Conservation (phyloP, 2,797 vertebrate species). For the Synanceia verrucosa region DNA sequence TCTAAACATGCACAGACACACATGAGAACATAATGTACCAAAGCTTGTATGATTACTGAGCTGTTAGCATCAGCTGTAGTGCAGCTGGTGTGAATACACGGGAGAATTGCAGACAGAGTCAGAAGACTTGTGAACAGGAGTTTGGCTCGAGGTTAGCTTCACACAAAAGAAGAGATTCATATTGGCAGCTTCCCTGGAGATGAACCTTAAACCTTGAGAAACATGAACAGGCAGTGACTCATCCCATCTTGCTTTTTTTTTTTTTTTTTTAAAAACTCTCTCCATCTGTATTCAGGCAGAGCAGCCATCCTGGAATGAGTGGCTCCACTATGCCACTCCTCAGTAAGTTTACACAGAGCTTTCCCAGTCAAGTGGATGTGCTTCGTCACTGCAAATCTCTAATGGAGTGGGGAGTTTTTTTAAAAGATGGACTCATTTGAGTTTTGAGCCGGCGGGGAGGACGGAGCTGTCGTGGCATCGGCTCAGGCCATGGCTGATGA, state of each 20-base stretch:
- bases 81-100: slow-evolving; percentile 31
- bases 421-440: slow-evolving; percentile 42
- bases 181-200: slow-evolving; percentile 36
- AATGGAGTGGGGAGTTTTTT: slow-evolving; percentile 19
- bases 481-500: slow-evolving; percentile 25
- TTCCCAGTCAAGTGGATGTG: slow-evolving; percentile 28
- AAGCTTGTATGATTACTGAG: slow-evolving; percentile 13
- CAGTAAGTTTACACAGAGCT: slow-evolving; percentile 21
- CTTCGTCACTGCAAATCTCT: slow-evolving; percentile 36
- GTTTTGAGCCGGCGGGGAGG: slow-evolving; percentile 22
- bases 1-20: slow-evolving; percentile 6
- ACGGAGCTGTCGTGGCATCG: slow-evolving; percentile 7
- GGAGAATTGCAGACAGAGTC: slow-evolving; percentile 14
- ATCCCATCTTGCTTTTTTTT: slow-evolving; percentile 37
- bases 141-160: slow-evolving; percentile 25
- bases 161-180: slow-evolving; percentile 13
- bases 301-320: slow-evolving; percentile 9
- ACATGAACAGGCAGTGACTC: slow-evolving; percentile 48
- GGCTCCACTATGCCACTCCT: slow-evolving; percentile 11
- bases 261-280: no score
- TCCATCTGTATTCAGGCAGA: slow-evolving; percentile 40
- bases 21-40: slow-evolving; percentile 20
- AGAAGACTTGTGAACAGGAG: slow-evolving; percentile 17
- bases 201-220: slow-evolving; percentile 44
- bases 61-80: slow-evolving; percentile 25